Percentiles rank a stretch among this genome's conserved stretches.
Evolutionary conservation across 2,888 invertebrate genomes (phyloP).

Genomic region (Thereva unica): DNA sequence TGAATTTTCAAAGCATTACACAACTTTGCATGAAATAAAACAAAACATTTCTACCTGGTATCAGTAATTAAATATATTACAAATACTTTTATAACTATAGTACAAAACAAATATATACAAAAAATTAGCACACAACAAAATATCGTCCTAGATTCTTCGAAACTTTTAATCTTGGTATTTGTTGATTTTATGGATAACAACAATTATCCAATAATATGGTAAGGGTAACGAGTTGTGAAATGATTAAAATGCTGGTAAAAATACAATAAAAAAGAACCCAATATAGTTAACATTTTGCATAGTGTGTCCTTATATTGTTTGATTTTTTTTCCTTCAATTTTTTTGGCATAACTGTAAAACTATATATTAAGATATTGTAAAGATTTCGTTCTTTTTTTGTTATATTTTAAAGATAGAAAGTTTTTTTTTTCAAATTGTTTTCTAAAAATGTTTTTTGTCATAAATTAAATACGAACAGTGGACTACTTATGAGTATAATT

Average conservation of each 20-base stretch:
- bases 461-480: slow-evolving; percentile 19
- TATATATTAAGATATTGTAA: slow-evolving; percentile 13
- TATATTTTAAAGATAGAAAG: slow-evolving; percentile 8
- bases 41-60: background rate
- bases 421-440: slow-evolving; percentile 2
- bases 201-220: no score
- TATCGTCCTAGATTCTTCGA: slow-evolving; percentile 8
- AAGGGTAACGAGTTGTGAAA: background rate
- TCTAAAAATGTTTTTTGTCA: background rate
- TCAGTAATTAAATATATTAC: slow-evolving; percentile 29
- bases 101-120: slow-evolving; percentile 34
- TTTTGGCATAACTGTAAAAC: slow-evolving; percentile 31
- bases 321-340: slow-evolving; percentile 10
- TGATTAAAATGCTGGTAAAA: background rate
- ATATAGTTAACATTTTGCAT: slow-evolving; percentile 5
- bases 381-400: slow-evolving; percentile 13
- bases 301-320: slow-evolving; percentile 7
- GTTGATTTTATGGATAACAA: no score
- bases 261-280: background rate
- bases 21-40: background rate
- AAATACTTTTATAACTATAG: slow-evolving; percentile 31
- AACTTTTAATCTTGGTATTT: background rate
- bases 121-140: slow-evolving; percentile 29
- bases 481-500: slow-evolving; percentile 24
- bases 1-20: no score